Evolutionary conservation across 2,113 vertebrate genomes (phyloP).

Genomic region (Apaloderma vittatum): DNA sequence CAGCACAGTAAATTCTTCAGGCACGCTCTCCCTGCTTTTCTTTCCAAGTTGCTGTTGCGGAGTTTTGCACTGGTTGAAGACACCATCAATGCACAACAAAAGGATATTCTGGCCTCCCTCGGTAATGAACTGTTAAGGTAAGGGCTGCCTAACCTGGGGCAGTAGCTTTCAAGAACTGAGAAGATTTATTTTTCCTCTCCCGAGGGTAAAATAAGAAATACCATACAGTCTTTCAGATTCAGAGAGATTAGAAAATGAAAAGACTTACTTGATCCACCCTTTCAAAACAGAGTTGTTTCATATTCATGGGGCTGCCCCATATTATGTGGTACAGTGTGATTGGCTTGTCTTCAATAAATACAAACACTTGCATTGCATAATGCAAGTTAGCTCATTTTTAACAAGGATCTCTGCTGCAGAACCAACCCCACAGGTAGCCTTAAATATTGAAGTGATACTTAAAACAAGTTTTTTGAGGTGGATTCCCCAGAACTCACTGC

Average conservation of each 20-base stretch:
- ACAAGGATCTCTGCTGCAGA: background rate
- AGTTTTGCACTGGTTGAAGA: background rate
- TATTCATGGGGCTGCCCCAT: background rate
- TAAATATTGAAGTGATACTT: background rate
- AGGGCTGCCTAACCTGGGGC: background rate
- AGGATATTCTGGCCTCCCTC: background rate
- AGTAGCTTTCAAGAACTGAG: conserved; percentile 22
- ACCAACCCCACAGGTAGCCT: background rate
- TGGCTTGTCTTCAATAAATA: background rate
- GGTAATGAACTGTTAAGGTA: background rate
- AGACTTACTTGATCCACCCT: background rate
- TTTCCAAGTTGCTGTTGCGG: background rate
- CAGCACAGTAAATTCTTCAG: conserved; percentile 44
- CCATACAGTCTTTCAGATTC: background rate
- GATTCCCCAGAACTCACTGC: background rate
- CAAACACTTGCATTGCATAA: background rate
- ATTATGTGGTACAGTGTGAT: background rate
- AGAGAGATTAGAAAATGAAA: conserved; percentile 8
- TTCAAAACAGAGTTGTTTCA: background rate
- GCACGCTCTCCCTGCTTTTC: background rate
- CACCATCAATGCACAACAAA: background rate
- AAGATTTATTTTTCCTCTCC: conserved; percentile 3
- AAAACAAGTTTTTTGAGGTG: background rate
- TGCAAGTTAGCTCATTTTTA: background rate
- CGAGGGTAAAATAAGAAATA: background rate